Evolutionary conservation across 2,113 vertebrate species (phyloP).

Genomic region (Oenanthe oenanthe): DNA sequence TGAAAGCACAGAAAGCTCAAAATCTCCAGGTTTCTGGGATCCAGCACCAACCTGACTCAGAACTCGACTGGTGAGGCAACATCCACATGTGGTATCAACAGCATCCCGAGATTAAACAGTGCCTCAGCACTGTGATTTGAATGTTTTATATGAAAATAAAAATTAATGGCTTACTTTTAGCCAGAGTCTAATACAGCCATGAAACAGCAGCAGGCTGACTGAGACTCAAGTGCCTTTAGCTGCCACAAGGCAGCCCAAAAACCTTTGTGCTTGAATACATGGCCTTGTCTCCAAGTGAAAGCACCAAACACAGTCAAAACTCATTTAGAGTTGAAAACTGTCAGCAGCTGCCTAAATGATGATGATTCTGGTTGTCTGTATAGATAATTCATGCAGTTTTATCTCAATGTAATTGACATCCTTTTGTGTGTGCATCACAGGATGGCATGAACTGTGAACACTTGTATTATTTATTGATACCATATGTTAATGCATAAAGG

Average conservation of each 20-base stretch:
- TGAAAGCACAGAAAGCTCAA: too few species aligned
- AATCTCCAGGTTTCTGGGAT: too few species aligned
- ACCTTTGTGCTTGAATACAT: background rate
- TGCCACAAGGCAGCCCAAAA: background rate
- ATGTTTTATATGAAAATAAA: background rate
- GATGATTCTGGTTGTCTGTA: background rate
- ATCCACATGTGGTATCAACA: background rate
- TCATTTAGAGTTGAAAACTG: background rate
- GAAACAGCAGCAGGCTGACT: background rate
- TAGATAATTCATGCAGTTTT: background rate
- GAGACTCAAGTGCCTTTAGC: background rate
- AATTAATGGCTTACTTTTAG: background rate
- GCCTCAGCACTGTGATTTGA: background rate
- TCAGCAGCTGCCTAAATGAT: background rate
- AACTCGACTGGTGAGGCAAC: rapidly evolving
- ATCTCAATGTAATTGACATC: background rate
- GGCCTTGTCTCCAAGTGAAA: background rate
- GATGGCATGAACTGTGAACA: background rate
- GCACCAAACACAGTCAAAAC: background rate
- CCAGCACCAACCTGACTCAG: background rate
- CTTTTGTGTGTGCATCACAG: background rate
- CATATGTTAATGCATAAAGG: background rate
- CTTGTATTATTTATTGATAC: constrained; percentile 1
- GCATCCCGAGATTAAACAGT: background rate
- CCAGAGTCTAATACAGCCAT: background rate